These are phyloP conservation scores for Atlantisia rogersi DNA, from an alignment of 2,113 vertebrate genomes.

Conservation along the genomic window DNA sequence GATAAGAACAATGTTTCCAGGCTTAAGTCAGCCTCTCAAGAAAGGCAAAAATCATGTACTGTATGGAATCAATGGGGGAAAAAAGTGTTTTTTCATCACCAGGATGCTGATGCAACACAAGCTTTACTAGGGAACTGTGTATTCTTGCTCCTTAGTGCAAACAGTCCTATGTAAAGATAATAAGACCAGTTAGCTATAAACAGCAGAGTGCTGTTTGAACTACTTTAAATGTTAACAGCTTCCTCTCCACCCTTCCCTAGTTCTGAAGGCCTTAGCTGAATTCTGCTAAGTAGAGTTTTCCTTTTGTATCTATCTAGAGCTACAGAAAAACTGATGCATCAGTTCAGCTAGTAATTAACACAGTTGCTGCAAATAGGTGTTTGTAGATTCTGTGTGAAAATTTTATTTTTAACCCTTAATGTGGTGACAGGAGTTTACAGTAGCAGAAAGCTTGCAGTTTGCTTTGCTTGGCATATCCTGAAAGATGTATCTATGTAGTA, in stretches of 20 bases:
- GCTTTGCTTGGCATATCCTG: not conserved
- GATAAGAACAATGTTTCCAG: not conserved
- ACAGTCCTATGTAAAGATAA: not conserved
- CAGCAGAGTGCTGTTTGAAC: not conserved
- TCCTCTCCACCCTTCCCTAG: not conserved
- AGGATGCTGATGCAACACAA: not conserved
- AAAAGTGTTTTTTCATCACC: not conserved
- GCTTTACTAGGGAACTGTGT: not conserved
- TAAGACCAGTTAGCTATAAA: not conserved
- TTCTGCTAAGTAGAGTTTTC: not conserved
- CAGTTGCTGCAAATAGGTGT: not conserved
- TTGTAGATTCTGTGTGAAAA: not conserved
- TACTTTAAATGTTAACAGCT: not conserved
- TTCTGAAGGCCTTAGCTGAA: not conserved
- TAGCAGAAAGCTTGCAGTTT: not conserved
- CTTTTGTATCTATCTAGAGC: not conserved
- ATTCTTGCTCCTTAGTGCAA: not conserved
- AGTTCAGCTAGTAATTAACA: not conserved
- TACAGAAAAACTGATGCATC: not conserved
- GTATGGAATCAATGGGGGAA: not conserved
- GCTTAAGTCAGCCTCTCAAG: not conserved
- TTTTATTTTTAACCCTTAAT: not conserved
- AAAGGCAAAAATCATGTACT: not conserved
- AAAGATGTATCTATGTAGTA: not conserved
- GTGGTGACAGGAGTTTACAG: not conserved